Base-by-base conservation (phyloP, 2,797 vertebrate species). In the Carduelis carduelis region DNA sequence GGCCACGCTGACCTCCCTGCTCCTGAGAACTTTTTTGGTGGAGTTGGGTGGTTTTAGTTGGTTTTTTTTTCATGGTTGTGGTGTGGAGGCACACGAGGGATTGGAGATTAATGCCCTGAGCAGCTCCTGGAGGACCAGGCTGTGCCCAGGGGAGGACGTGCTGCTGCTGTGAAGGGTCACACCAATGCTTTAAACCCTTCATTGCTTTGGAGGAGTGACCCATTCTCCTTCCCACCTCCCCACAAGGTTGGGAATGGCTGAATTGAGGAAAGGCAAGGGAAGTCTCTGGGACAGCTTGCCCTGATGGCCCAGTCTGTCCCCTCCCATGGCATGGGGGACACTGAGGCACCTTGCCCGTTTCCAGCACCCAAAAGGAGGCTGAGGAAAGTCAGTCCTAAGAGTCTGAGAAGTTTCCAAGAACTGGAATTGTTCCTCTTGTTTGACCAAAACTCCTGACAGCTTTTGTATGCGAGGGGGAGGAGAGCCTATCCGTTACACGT, bases 401-500 rank as follows among this genome's bases (percentile, higher is more conserved):
- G 0, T 1, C 5, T 4, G 21, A 78, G 68, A 96, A 91, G 72
- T 95, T 96, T 90, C 85, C 81, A 70, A 69, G 87, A 69, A 80
- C 35, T 10, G 32, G 69, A 43, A 57, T 18, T 78, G 35, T 60
- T 72, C n/a, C 57, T 49, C 30, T 90, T 66, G 18, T 95, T 96
- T 88, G 94, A 90, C 94, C 70, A 75, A 75, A 96, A 93, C 52
- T 92, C 89, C 30, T 28, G 87, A 57, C 88, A 81, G 96, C 72
- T 96, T 97, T 95, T 97, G 85, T 83, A 77, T 86, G 90, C 23
- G 14, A 93, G 84, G 89, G 94, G 96, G 93, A 95, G 88, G 85
- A 35, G 78, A 96, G 94, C 96, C 96, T 98, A 97, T 97, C 86
- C 8, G 90, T 98, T 98, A 98, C 97, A 98, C 96, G 95, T 97